These are phyloP conservation scores for Aphelenchoides besseyi DNA, from an alignment of 1,140 invertebrate species.

Conservation along the genomic window DNA sequence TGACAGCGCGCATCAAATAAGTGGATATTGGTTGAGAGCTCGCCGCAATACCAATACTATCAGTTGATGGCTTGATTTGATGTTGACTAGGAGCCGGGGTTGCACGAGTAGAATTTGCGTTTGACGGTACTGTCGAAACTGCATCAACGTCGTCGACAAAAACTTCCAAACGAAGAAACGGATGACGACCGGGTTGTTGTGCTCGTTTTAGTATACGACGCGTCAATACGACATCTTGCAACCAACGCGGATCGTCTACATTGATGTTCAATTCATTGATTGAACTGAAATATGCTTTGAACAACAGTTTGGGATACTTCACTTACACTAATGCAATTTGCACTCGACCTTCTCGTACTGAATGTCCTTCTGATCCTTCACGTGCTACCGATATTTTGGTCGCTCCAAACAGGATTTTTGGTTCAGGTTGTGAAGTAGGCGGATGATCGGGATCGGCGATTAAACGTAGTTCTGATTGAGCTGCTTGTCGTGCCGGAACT, in stretches of 20 bases:
- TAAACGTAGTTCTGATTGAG: background rate
- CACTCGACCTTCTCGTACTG: background rate
- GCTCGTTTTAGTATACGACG: background rate
- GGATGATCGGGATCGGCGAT: background rate
- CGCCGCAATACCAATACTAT: background rate
- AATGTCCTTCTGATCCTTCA: background rate
- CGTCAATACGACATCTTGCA: background rate
- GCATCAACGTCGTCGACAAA: background rate
- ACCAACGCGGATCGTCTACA: background rate
- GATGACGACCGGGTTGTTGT: background rate
- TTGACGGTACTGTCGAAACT: background rate
- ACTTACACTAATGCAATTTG: slow-evolving; percentile 1
- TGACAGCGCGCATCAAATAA: background rate
- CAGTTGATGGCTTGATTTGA: background rate
- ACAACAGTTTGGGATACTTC: background rate
- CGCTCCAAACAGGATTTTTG: background rate
- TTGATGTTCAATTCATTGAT: background rate
- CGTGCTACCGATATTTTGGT: background rate
- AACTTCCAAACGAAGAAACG: background rate
- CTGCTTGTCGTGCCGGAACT: background rate
- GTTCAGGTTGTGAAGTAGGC: slow-evolving; percentile 7
- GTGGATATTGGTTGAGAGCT: background rate
- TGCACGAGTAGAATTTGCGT: background rate
- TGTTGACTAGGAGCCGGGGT: background rate
- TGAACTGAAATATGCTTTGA: background rate